Base-by-base conservation (phyloP, 2,888 invertebrate genomes). In the Drosophila kokeensis region DNA sequence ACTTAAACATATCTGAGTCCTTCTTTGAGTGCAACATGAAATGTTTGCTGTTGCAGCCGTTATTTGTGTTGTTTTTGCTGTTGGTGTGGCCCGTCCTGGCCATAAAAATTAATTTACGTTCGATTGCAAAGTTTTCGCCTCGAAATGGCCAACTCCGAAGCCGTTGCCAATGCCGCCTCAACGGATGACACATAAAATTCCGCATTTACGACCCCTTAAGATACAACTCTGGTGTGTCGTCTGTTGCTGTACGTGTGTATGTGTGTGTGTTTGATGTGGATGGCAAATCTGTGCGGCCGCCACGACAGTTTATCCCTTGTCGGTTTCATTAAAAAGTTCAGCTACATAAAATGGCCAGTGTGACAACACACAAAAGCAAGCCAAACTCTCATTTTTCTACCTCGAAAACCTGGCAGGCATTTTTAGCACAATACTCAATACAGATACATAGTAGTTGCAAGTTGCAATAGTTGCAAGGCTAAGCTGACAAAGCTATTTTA, bases 61-160 rank as follows among this genome's bases (percentile, higher is more conserved):
- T 61, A 18, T 49, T 27, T 24, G 5, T 50, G 42, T 52, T 50
- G 30, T 21, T 64, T 18, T 38, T 18, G 15, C 10, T 53, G 34
- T 29, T 55, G 49, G 4, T 70, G 50, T 15, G 18, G 54, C 36
- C 62, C 65, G 62, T 67, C 65, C 53, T 29, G 61, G 65, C 58
- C 86, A 85, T 87, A 87, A 87, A 89, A 85, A 76, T 87, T 82
- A 87, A 89, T 87, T 87, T 87, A 89, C 81, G 83, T 83, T 85
- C 89, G 88, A 85, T 89, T 82, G 89, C 87, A 63, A 79, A 79
- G 70, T 78, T 85, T 86, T 82, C 85, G 83, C 75, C 67, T 69
- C 55, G 53, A 60, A 48, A 66, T 68, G 70, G 66, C 65, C 53
- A 70, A 61, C 61, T 52, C 58, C 45, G 15, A 24, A 45, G 34